phyloP scores from a whole-genome alignment of 53 echinoderm and acorn worm genomes.

The Crossaster papposus region DNA sequence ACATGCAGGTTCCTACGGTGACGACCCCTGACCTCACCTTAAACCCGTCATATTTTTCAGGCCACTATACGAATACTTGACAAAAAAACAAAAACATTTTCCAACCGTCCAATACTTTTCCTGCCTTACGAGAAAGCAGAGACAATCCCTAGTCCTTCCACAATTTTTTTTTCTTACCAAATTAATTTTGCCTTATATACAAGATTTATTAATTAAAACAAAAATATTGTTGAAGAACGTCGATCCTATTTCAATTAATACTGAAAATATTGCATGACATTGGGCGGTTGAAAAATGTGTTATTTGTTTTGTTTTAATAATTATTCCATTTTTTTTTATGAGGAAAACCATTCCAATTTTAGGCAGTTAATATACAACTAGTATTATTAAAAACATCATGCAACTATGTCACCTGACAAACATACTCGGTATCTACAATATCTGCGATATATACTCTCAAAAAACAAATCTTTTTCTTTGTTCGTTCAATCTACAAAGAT shows the following conservation, averaged over 20 bases:
- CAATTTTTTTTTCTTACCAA: constrained; percentile 1
- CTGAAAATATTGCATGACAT: constrained; percentile 42
- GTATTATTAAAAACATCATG: constrained; percentile 53
- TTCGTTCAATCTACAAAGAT: constrained; percentile 57
- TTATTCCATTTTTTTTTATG: constrained; percentile 16
- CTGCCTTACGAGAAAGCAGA: constrained; percentile 21
- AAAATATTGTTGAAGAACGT: neutral
- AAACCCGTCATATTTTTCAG: neutral
- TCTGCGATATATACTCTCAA: constrained; percentile 43
- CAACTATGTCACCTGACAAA: constrained; percentile 43
- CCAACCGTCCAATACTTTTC: constrained; percentile 28
- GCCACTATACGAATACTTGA: constrained; percentile 6
- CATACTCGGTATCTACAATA: constrained; percentile 49
- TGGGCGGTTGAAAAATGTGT: constrained; percentile 19
- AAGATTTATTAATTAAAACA: constrained; percentile 28
- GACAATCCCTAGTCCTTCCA: neutral
- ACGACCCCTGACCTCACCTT: neutral
- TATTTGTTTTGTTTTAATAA: neutral
- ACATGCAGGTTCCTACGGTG: neutral
- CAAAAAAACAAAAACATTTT: neutral
- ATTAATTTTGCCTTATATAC: constrained; percentile 36
- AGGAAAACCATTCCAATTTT: constrained; percentile 51
- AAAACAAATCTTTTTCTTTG: constrained; percentile 22
- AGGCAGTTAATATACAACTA: constrained; percentile 51
- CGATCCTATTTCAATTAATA: constrained; percentile 23